phyloP scores from a whole-genome alignment of 2,797 vertebrate genomes.

The Yasuhikotakia modesta region DNA sequence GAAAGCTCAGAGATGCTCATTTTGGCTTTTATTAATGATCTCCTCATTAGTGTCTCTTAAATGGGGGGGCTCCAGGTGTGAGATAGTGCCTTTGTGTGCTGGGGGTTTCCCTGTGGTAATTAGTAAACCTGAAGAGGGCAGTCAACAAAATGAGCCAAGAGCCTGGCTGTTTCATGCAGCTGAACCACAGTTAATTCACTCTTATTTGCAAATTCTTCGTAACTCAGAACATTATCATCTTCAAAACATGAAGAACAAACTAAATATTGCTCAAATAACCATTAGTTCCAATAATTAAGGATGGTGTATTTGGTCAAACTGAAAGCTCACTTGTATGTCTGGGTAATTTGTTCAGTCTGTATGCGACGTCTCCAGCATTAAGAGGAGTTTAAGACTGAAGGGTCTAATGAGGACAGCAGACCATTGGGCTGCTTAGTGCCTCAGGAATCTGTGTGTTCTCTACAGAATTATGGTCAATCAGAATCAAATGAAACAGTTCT shows the following conservation, averaged over 20 bases:
- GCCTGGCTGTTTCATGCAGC: conserved; percentile 4
- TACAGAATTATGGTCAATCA: too few relatives aligned
- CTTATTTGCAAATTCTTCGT: not conserved
- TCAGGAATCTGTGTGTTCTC: too few relatives aligned
- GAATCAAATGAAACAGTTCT: too few relatives aligned
- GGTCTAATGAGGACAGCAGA: too few relatives aligned
- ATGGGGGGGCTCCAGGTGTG: conserved; percentile 24
- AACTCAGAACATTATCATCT: not conserved
- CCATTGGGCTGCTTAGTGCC: too few relatives aligned
- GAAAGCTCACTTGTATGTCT: too few relatives aligned
- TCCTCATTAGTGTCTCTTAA: conserved; percentile 75
- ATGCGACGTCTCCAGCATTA: too few relatives aligned
- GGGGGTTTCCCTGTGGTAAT: conserved; percentile 32
- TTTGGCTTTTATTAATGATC: conserved; percentile 83
- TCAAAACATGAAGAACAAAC: not conserved
- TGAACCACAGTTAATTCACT: not conserved
- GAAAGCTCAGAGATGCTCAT: conserved; percentile 55
- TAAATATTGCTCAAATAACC: not conserved
- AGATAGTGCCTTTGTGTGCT: conserved; percentile 6
- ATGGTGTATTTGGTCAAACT: too few relatives aligned
- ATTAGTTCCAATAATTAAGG: not conserved
- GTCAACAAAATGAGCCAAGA: conserved; percentile 32
- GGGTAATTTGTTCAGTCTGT: too few relatives aligned
- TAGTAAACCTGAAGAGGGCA: conserved; percentile 13
- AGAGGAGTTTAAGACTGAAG: too few relatives aligned